Evolutionary conservation across 2,113 vertebrate genomes (phyloP), one percentile per base, ranked within the genome.

Genomic region (Platichthys stellatus): DNA sequence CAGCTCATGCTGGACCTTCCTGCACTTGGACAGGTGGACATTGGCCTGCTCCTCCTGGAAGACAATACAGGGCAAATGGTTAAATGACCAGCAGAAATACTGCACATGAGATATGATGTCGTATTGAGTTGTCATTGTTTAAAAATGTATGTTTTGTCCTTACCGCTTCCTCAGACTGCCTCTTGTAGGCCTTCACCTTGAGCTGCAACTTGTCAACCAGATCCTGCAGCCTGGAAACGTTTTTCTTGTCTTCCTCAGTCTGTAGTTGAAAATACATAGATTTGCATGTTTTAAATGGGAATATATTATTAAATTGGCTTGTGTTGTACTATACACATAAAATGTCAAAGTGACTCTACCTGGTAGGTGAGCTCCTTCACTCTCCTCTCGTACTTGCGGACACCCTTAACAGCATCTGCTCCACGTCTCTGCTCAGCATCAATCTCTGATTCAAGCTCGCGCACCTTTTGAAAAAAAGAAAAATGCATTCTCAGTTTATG

Each of bases 1-100:
- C 69, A 96, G 86, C 74, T 96, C 94, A 54, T 96, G 94, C 86
- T 96, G 95, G 58, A 93, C 68, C 76, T 94, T 94, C 70, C 94
- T 94, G 89, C 93, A 94, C 84, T 92, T 92, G 74, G 92, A 92
- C 76, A 93, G 51, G 53, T 94, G 88, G 0, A 0, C 8, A 38
- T 84, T 94, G 83, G 92, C 92, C 73, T 89, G 74, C 56, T 94
- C 88, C 74, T 92, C 96, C 94, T 95, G 69, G 4, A 84, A 80
- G 18, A 43, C 3, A 1, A 43, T 12, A 62, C 8, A 66, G 5
- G 61, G 5, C n/a, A 53, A 54, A 31, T 38, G 24, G 45, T 57
- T 13, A n/a, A 47, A 20, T 64, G 10, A 6, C 23, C 40, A 63
- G 5, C 9, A 67, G 23, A 6, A 3, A 1, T 60, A 35, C 18